These are phyloP conservation scores for Pempheris klunzingeri DNA, from an alignment of 2,797 vertebrate genomes.

Conservation along the genomic window DNA sequence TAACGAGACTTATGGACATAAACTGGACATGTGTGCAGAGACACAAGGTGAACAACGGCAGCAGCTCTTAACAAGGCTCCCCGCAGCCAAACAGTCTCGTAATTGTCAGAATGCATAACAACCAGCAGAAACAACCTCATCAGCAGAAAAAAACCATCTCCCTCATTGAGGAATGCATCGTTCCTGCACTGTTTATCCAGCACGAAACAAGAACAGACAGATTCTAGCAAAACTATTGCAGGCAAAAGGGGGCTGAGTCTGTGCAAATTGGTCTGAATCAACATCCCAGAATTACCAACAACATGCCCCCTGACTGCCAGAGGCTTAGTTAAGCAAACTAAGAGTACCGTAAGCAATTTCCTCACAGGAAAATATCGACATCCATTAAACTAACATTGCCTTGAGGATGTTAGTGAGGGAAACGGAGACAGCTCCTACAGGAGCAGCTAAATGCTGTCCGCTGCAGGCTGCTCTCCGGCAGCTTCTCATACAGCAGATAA, in stretches of 20 bases:
- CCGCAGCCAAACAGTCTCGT: slow-evolving; percentile 38
- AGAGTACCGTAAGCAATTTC: slow-evolving; percentile 59
- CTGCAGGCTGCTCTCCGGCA: neutral
- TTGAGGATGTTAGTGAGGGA: neutral
- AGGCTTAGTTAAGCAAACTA: slow-evolving; percentile 56
- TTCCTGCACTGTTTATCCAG: slow-evolving; percentile 41
- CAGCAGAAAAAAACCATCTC: slow-evolving; percentile 36
- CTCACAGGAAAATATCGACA: slow-evolving; percentile 52
- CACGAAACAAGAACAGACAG: slow-evolving; percentile 26
- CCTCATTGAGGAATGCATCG: slow-evolving; percentile 26
- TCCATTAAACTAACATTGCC: slow-evolving; percentile 45
- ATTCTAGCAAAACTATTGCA: slow-evolving; percentile 23
- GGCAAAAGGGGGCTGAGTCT: neutral
- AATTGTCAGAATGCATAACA: slow-evolving; percentile 60
- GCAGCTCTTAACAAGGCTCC: slow-evolving; percentile 22
- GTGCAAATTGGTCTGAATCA: slow-evolving; percentile 32
- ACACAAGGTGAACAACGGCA: slow-evolving; percentile 32
- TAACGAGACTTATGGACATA: neutral
- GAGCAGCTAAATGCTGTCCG: neutral
- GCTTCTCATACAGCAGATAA: slow-evolving; percentile 27
- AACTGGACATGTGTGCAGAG: slow-evolving; percentile 18
- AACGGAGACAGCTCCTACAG: slow-evolving; percentile 27
- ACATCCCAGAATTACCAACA: slow-evolving; percentile 38
- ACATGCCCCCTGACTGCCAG: slow-evolving; percentile 22
- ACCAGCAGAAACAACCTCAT: slow-evolving; percentile 40